Evolutionary conservation across 2,888 invertebrate species (phyloP), one percentile per base, ranked within the genome.

Genomic region (Drosophila siamana): DNA sequence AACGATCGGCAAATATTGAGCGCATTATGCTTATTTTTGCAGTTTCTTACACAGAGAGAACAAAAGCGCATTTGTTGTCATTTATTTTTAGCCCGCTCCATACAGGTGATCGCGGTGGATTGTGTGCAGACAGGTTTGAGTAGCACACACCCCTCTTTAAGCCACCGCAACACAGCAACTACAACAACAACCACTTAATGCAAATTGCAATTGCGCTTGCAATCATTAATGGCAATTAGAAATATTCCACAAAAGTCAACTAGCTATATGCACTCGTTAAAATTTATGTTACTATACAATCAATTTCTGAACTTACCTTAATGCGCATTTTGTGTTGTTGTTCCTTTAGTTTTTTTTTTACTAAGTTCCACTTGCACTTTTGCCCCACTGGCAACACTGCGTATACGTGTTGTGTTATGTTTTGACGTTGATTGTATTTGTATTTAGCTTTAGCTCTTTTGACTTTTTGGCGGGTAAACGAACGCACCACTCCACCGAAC

Each of bases 31-130:
- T 81, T 71, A 60, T 75, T 72, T 69, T 71, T 44, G 56, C 66
- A 51, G 65, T 70, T 41, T 56, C 51, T 68, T 62, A 51, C 62
- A 46, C 69, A 81, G 86, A 44, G 71, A 81, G 86, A 86, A 88
- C 83, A 83, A 83, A 88, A 83, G 82, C 88, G 63, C 67, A 85
- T 69, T 82, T 67, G 68, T 59, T 64, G 57, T 61, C 7, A 46
- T 40, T 73, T 78, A 78, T 78, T 78, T 77, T 78, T 74, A 78
- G 63, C 74, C 28, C 33, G 33, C 33, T 50, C 36, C 54, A 36
- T 51, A 40, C 78, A 54, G 74, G 41, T 73, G 78, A 67, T 69
- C 15, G 40, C 69, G 15, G 36, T 55, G 65, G 41, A 9, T 43
- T 44, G 43, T 68, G 38, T 33, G 33, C 33, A 33, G 50, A 74